Conservation (phyloP, 1,140 invertebrate species). For the Condylostylus longicornis region DNA sequence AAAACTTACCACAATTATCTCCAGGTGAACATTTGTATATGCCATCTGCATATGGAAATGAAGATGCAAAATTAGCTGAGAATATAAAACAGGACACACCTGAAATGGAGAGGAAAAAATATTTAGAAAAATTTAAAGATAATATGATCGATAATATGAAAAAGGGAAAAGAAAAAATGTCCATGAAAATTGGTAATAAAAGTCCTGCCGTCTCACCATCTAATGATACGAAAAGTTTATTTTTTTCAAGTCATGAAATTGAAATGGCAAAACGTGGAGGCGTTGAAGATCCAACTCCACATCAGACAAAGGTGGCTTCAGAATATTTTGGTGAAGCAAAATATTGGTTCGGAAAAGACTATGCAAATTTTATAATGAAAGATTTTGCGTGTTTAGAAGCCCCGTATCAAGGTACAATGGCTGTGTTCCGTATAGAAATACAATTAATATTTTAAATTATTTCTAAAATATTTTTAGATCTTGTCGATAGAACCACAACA, state of each 20-base stretch:
- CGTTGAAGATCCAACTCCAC: slow-evolving; percentile 9
- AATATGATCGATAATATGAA: slow-evolving; percentile 48
- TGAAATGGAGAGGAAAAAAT: slow-evolving; percentile 47
- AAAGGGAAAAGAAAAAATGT: slow-evolving; percentile 31
- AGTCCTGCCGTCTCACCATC: background rate
- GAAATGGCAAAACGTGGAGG: slow-evolving; percentile 18
- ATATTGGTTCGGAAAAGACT: slow-evolving; percentile 97
- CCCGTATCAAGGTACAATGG: slow-evolving; percentile 70
- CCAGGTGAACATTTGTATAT: slow-evolving; percentile 41
- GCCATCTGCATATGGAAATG: slow-evolving; percentile 20
- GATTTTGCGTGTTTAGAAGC: slow-evolving; percentile 84
- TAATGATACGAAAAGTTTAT: slow-evolving; percentile 29
- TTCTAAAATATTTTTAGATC: slow-evolving; percentile 54
- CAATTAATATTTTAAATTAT: slow-evolving; percentile 3
- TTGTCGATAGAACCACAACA: slow-evolving; percentile 70
- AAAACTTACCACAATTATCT: slow-evolving; percentile 33
- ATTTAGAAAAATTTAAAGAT: slow-evolving; percentile 48
- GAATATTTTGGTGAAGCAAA: slow-evolving; percentile 52
- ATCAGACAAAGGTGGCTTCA: slow-evolving; percentile 16
- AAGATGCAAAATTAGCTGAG: slow-evolving; percentile 27
- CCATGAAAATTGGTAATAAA: slow-evolving; percentile 2
- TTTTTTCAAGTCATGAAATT: slow-evolving; percentile 34
- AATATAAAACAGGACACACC: slow-evolving; percentile 49
- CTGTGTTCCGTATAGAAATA: too few species aligned
- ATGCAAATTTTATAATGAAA: slow-evolving; percentile 96